A percentile compares a stretch with the other conserved stretches of the same genome.
Evolutionary conservation across 1,140 invertebrate species (phyloP).

Genomic region (Dinothrombium tinctorium): DNA sequence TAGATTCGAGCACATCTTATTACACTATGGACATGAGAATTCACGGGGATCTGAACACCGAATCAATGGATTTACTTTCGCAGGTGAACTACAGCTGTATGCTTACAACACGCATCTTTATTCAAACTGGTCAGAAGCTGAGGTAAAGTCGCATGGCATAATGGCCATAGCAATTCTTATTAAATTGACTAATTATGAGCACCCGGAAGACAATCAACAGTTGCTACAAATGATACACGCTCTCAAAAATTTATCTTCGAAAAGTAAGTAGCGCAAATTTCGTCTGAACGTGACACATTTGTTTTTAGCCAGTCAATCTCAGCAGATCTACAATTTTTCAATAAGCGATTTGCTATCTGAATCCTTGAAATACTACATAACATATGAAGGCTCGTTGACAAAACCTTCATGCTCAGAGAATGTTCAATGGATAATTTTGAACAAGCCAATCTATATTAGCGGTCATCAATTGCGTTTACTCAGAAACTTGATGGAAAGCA

Average conservation of each 20-base stretch:
- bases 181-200: constrained; percentile 27
- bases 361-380: constrained; percentile 73
- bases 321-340: too few relatives aligned
- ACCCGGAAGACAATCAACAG: constrained; percentile 4
- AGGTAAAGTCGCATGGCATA: constrained; percentile 54
- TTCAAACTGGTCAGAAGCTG: constrained; percentile 80
- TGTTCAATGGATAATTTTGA: constrained; percentile 73
- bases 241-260: too few relatives aligned
- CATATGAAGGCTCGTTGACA: constrained; percentile 88
- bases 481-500: constrained; percentile 60
- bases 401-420: constrained; percentile 40
- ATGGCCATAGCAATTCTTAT: constrained; percentile 79
- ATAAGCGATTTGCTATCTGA: too few relatives aligned
- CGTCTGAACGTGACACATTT: too few relatives aligned
- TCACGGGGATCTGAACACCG: not conserved
- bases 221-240: too few relatives aligned
- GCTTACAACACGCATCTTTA: constrained; percentile 92
- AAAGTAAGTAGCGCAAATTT: too few relatives aligned
- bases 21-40: not conserved
- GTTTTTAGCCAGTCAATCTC: too few relatives aligned
- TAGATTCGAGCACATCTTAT: not conserved
- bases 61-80: constrained; percentile 47
- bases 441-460: constrained; percentile 45
- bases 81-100: constrained; percentile 81
- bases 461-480: constrained; percentile 25